phyloP scores from a whole-genome alignment of 2,797 vertebrate species.

The Rhynchonycteris naso region DNA sequence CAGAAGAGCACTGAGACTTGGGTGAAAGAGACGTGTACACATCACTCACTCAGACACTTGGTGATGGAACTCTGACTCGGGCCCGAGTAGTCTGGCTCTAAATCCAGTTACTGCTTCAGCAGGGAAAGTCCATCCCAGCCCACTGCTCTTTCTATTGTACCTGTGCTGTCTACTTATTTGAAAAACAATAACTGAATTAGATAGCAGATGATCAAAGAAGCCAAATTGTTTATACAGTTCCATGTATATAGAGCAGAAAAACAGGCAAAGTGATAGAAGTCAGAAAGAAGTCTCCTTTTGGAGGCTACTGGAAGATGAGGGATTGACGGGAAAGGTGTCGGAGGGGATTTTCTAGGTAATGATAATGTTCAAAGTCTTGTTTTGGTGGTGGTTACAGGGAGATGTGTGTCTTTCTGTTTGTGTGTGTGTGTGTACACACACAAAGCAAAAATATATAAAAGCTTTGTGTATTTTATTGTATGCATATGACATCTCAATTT shows the following conservation, averaged over 20 bases:
- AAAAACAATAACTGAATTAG: neutral
- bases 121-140: neutral
- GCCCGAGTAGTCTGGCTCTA: neutral
- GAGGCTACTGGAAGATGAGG: neutral
- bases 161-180: neutral
- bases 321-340: neutral
- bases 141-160: neutral
- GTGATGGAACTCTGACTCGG: neutral
- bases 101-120: neutral
- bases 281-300: neutral
- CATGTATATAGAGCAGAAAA: neutral
- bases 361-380: neutral
- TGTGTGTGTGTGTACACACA: neutral
- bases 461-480: neutral
- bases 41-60: neutral
- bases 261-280: neutral
- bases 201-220: neutral
- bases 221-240: neutral
- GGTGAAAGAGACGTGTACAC: neutral
- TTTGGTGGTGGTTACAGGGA: neutral
- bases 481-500: neutral
- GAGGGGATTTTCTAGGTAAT: neutral
- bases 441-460: neutral
- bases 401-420: neutral
- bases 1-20: neutral